phyloP scores from a whole-genome alignment of 1,140 invertebrate genomes.

The Caenorhabditis brenneri region DNA sequence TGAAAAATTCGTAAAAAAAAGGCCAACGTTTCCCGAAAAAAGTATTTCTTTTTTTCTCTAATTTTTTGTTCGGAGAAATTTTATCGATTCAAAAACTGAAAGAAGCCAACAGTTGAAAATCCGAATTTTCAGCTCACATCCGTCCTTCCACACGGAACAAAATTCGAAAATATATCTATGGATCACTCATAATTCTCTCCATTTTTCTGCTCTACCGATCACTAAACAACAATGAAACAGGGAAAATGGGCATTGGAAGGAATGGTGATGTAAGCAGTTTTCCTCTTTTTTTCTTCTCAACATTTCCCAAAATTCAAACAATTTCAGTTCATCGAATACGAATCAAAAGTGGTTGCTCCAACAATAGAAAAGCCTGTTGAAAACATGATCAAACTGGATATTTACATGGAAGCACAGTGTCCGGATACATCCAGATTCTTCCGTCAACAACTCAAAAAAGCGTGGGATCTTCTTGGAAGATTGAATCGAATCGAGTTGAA shows the following conservation, averaged over 20 bases:
- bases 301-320: no score
- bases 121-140: slow-evolving; percentile 3
- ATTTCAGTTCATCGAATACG: slow-evolving; percentile 17
- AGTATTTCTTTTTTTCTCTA: no score
- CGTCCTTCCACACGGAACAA: neutral
- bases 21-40: no score
- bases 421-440: slow-evolving; percentile 69
- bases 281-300: no score
- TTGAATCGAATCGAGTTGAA: slow-evolving; percentile 62
- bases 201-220: neutral
- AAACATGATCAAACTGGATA: slow-evolving; percentile 54
- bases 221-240: neutral
- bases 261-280: slow-evolving; percentile 14
- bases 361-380: slow-evolving; percentile 11
- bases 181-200: neutral
- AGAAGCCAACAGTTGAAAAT: neutral
- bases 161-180: slow-evolving; percentile 19
- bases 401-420: slow-evolving; percentile 70
- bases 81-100: no score
- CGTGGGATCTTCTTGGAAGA: slow-evolving; percentile 60
- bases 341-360: neutral
- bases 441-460: slow-evolving; percentile 62
- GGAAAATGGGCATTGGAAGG: neutral
- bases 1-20: no score
- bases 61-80: no score